Base-by-base conservation (phyloP, 2,113 vertebrate genomes). In the Vanacampus margaritifer region DNA sequence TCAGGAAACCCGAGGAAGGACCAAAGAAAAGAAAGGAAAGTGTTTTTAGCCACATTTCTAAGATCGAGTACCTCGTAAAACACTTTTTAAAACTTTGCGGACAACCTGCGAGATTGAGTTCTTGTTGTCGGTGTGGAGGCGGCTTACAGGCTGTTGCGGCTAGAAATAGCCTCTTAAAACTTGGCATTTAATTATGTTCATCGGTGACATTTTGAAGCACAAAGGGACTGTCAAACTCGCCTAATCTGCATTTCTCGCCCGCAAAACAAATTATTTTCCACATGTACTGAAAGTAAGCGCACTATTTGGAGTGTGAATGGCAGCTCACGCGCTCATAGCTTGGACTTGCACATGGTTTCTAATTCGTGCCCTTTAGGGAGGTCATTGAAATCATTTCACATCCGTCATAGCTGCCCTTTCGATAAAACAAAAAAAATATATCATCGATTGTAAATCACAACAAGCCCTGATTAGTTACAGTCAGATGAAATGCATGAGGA, bases 321-420 rank as follows among this genome's bases (percentile, higher is more conserved):
- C 67, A 70, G 3, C 36, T 21, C 16, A 45, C 45, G 46, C 19
- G 6, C 19, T 46, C 26, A 28, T 37, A 26, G 14, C 32, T 19
- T 32, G 69, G 54, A 67, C 4, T 36, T n/a, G 53, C 54, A 51
- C 58, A 39, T 50, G 57, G 53, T 35, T n/a, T 28, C 58, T 72
- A 58, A 67, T 76, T 67, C 36, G 36, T 72, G 9, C 59, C 56
- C 51, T n/a, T 65, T 67, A 48, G 51, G 37, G 46, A 51, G 14
- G 26, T 53, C 65, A 43, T 57, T 69, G 69, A 69, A 68, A 74
- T 9, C 32, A 17, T 14, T 39, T 62, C 61, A 64, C 69, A 2
- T 57, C 8, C 21, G 26, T 60, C 56, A 72, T 14, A 6, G 60
- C 69, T 79, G 64, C 43, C 53, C 51, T 73, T 80, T 76, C 26